Percentiles rank a stretch among this genome's conserved stretches.
Evolutionary conservation across 2,888 invertebrate species (phyloP).

Genomic region (Nomada fabriciana): DNA sequence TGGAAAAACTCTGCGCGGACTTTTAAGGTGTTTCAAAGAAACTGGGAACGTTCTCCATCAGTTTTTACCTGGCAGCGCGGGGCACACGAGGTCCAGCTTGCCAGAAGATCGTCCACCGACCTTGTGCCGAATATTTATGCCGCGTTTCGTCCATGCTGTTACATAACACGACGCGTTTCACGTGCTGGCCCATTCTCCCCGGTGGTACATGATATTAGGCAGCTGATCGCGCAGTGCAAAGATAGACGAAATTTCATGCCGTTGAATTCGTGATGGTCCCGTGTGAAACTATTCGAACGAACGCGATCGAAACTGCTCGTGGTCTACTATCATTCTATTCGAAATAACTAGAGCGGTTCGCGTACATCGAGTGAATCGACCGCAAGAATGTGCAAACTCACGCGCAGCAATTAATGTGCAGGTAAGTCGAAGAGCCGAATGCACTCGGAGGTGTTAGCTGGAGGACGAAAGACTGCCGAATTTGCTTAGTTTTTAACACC

Average conservation of each 20-base stretch:
- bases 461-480: too few species aligned
- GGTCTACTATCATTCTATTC: background rate
- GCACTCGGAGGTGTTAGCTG: too few species aligned
- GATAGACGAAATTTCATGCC: too few species aligned
- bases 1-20: background rate
- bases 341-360: background rate
- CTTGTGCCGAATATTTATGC: conserved; percentile 78
- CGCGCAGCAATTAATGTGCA: background rate
- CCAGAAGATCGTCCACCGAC: conserved; percentile 73
- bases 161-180: conserved; percentile 57
- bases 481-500: too few species aligned
- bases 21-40: background rate
- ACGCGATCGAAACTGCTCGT: too few species aligned
- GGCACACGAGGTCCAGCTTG: conserved; percentile 36
- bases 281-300: background rate
- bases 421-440: too few species aligned
- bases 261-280: background rate
- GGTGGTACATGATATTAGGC: conserved; percentile 50
- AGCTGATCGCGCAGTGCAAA: conserved; percentile 45
- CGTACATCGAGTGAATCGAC: background rate
- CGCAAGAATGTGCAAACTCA: background rate
- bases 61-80: background rate
- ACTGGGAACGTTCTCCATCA: background rate
- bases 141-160: conserved; percentile 60
- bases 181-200: conserved; percentile 29